A percentile compares a stretch with the other conserved stretches of the same genome.
These are phyloP conservation scores for Plagodis pulveraria DNA, from an alignment of 2,888 invertebrate species.

Conservation along the genomic window DNA sequence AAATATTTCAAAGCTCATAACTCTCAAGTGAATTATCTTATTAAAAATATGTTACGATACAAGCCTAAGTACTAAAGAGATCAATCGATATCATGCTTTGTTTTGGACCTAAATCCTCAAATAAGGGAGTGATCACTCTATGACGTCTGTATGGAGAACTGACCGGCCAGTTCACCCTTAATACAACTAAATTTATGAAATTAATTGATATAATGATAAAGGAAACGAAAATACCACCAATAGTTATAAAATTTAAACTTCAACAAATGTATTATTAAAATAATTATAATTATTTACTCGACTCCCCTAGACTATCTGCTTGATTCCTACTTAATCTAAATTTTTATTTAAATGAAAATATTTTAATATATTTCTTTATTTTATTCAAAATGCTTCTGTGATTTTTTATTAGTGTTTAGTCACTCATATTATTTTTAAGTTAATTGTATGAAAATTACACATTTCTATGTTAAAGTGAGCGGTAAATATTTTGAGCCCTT, in stretches of 20 bases:
- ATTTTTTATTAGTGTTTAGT: slow-evolving; percentile 5
- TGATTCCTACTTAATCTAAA: slow-evolving; percentile 33
- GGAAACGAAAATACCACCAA: slow-evolving; percentile 4
- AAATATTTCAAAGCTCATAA: too few species aligned
- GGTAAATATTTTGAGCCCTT: too few species aligned
- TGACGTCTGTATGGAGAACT: too few species aligned
- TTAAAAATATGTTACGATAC: too few species aligned
- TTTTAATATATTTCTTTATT: neutral
- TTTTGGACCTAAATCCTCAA: too few species aligned
- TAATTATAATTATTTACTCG: slow-evolving; percentile 1
- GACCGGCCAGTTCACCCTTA: too few species aligned
- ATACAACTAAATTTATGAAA: neutral
- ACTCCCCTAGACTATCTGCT: slow-evolving; percentile 9
- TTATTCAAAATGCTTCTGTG: slow-evolving; percentile 1
- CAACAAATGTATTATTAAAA: slow-evolving; percentile 3
- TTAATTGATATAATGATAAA: neutral
- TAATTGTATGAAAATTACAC: too few species aligned
- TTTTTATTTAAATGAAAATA: slow-evolving; percentile 1
- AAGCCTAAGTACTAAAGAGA: too few species aligned
- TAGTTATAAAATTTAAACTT: slow-evolving; percentile 1
- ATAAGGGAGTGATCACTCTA: too few species aligned
- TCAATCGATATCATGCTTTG: too few species aligned
- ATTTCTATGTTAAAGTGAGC: too few species aligned
- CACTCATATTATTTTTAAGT: neutral
- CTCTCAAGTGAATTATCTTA: too few species aligned